These are phyloP conservation scores for Acanthiza pusilla DNA, from an alignment of 2,797 vertebrate genomes.

Conservation along the genomic window DNA sequence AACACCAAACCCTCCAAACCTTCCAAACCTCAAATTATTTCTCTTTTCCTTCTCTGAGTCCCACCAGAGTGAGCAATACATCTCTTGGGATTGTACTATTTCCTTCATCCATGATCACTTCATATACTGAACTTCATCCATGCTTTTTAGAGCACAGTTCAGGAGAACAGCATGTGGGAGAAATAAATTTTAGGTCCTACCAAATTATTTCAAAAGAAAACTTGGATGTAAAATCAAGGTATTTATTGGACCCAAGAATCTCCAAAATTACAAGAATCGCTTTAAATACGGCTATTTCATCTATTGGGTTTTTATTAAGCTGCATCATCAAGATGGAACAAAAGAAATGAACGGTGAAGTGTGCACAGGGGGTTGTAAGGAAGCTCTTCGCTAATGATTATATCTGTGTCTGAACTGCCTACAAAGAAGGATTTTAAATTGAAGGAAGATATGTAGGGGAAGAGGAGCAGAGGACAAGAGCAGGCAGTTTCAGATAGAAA, in stretches of 20 bases:
- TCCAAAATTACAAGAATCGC: background rate
- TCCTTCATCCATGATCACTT: background rate
- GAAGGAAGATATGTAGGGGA: background rate
- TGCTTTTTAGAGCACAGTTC: background rate
- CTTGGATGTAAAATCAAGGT: background rate
- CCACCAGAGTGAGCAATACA: background rate
- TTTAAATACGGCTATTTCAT: background rate
- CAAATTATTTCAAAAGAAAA: background rate
- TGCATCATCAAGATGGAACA: background rate
- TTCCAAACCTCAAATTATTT: constrained; percentile 29
- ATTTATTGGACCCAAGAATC: background rate
- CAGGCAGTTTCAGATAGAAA: background rate
- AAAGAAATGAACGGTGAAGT: background rate
- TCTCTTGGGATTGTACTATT: background rate
- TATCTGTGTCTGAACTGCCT: background rate
- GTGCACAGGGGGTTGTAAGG: background rate
- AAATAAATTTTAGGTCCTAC: background rate
- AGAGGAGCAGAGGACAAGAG: background rate
- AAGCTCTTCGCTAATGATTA: background rate
- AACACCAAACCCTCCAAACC: constrained; percentile 6
- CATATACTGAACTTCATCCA: background rate
- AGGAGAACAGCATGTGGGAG: background rate
- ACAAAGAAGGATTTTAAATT: background rate
- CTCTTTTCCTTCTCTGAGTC: background rate
- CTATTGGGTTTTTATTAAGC: background rate